Evolutionary conservation across 2,113 vertebrate genomes (phyloP), one percentile per base, ranked within the genome.

Genomic region (Natator depressus): DNA sequence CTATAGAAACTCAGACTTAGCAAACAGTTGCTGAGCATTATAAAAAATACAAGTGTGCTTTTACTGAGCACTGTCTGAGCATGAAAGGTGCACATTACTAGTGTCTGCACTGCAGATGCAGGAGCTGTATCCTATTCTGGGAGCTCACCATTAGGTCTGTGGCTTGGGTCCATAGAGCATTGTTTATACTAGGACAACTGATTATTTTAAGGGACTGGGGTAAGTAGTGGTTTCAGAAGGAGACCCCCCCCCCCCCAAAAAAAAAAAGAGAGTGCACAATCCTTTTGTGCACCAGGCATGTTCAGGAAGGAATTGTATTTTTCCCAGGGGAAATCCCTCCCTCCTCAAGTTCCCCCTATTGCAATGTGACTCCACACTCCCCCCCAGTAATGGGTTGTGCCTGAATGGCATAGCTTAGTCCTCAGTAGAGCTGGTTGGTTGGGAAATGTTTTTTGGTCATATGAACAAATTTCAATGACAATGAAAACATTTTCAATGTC

Each of bases 111-210:
- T 1, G 35, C 84, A 47, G 93, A 79, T 93, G 83, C 88, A 20
- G 92, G 12, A 76, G 79, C 96, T 96, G 91, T 93, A 59, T 90
- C 94, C 47, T 97, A 89, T 97, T 89, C 94, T 95, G 80, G 88
- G 85, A 95, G 94, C 94, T 93, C 84, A 83, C 87, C 87, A 89
- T 96, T 94, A 82, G 95, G 89, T 94, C 96, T 95, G 96, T 94
- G 91, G 95, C 80, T 85, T 91, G 92, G 90, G 90, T 84, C 38
- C 14, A 5, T 42, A 46, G 20, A 75, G 75, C 25, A 76, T 46
- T 46, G 24, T 25, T 78, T 24, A 47, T 27, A 95, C 89, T 85
- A 94, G 87, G 85, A 95, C 91, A 97, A 97, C 91, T 85, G 93
- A 90, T 50, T 49, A 54, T 96, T 94, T 95, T 51, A 80, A 96